Evolutionary conservation across 1,140 invertebrate species (phyloP).

Genomic region (Diploscapter pachys): DNA sequence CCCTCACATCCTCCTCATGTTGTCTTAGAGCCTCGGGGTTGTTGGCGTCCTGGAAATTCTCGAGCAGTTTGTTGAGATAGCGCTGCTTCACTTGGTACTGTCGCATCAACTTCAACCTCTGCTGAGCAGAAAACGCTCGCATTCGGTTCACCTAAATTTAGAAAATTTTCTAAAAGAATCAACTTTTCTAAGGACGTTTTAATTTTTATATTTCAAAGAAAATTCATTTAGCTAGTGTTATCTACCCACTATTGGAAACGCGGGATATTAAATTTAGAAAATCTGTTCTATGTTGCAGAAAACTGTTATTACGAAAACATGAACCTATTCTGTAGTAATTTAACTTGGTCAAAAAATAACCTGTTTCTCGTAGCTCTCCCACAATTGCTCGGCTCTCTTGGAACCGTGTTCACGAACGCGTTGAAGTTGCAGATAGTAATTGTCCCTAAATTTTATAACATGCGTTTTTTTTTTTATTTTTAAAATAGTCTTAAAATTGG

Average conservation of each 20-base stretch:
- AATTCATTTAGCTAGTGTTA: too few relatives aligned
- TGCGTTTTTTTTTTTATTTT: constrained; percentile 55
- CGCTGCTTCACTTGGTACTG: constrained; percentile 58
- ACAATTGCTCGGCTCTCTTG: constrained; percentile 48
- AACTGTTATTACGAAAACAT: too few relatives aligned
- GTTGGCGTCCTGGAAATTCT: constrained; percentile 45
- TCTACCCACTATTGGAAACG: too few relatives aligned
- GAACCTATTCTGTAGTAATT: too few relatives aligned
- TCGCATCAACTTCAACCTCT: constrained; percentile 52
- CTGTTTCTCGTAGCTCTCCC: constrained; percentile 56
- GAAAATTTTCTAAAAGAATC: too few relatives aligned
- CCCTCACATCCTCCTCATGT: constrained; percentile 33
- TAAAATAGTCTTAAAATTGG: constrained; percentile 21
- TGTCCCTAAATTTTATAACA: constrained; percentile 23
- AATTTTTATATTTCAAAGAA: too few relatives aligned
- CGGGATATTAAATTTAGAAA: too few relatives aligned
- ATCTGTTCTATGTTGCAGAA: too few relatives aligned
- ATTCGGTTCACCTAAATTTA: constrained; percentile 44
- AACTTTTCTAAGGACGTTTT: not conserved
- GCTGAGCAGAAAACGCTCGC: constrained; percentile 56
- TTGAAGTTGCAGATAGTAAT: constrained; percentile 35
- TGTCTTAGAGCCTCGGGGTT: constrained; percentile 44
- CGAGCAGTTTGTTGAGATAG: constrained; percentile 53
- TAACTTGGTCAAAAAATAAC: not conserved
- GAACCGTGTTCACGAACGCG: constrained; percentile 51